Conservation (phyloP, 2,888 invertebrate genomes). For the Tromatobia lineatoria region DNA sequence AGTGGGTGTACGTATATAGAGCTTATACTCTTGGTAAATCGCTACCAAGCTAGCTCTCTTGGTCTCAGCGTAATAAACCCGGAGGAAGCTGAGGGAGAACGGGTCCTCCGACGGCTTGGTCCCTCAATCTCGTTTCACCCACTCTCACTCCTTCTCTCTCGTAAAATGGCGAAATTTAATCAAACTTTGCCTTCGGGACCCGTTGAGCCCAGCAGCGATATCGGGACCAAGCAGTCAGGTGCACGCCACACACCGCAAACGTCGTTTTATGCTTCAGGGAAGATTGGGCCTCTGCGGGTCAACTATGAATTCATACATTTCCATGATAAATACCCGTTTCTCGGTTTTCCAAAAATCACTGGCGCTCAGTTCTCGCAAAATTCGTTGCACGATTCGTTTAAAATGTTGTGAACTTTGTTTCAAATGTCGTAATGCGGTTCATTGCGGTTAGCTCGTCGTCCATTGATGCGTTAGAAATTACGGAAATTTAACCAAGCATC, state of each 20-base stretch:
- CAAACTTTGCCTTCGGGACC: conserved; percentile 73
- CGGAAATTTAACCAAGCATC: no score
- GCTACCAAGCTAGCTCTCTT: conserved; percentile 38
- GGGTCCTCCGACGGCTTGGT: conserved; percentile 25
- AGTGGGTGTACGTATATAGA: conserved; percentile 8
- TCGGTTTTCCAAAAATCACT: not conserved
- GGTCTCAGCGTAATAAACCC: conserved; percentile 61
- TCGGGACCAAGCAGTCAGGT: conserved; percentile 52
- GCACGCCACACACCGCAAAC: conserved; percentile 36
- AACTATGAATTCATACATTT: conserved; percentile 14
- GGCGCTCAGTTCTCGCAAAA: not conserved
- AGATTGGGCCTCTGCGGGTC: conserved; percentile 2
- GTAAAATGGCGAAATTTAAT: conserved; percentile 79
- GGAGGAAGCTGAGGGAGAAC: conserved; percentile 21
- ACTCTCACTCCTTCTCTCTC: conserved; percentile 60
- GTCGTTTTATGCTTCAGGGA: conserved; percentile 25
- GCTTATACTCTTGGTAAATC: not conserved
- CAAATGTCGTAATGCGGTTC: no score
- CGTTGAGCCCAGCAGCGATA: conserved; percentile 56
- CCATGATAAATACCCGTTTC: not conserved
- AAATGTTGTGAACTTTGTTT: no score
- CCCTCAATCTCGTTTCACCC: conserved; percentile 46
- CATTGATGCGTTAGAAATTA: no score
- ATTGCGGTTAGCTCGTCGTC: not conserved
- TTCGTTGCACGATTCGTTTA: not conserved